Evolutionary conservation across 2,888 invertebrate species (phyloP), one percentile per base, ranked within the genome.

Genomic region (Athalia cordata): DNA sequence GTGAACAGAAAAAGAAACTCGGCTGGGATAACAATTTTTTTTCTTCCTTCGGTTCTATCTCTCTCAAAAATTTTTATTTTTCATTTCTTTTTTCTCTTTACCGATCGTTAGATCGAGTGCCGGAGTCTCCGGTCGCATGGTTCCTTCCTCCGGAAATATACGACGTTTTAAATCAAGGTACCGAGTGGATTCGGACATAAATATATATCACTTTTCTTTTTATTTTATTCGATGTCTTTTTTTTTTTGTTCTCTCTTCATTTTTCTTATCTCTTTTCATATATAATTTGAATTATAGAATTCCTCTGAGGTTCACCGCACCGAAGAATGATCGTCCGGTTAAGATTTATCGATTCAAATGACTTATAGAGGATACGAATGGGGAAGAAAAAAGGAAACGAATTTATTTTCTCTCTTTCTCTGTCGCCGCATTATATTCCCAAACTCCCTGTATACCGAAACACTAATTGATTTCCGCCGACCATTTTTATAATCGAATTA

Each of bases 91-190:
- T 29, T 29, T 29, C 29, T 29, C 29, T 29, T 29, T 29, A 29
- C 29, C 29, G 29, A 29, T 29, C 29, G 29, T 29, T 29, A 29
- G 0, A 29, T 50, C 50, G 68, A 43, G 43, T 52, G 55, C 3
- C 9, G 11, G n/a, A 43, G 43, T 9, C 43, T 55, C n/a, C 11
- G 67, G 8, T 11, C 55, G 11, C 55, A 3, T 9, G 6, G 52
- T 43, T 52, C 13, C 43, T n/a, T 29, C 43, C 43, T 8, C n/a
- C 15, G 13, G 6, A 45, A 59, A 59, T 72, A 47, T 72, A 72
- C 72, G 59, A 72, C 13, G 72, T 59, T 72, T 72, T 72, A 72
- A 72, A 72, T 72, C 72, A 72, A 47, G 47, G 59, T 59, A 72
- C 59, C 45, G 57, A 62, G 13, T 15, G 13, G 62, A 62, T 13